These are phyloP conservation scores for Onchidella celtica DNA, from an alignment of 2,888 invertebrate genomes.

Conservation along the genomic window DNA sequence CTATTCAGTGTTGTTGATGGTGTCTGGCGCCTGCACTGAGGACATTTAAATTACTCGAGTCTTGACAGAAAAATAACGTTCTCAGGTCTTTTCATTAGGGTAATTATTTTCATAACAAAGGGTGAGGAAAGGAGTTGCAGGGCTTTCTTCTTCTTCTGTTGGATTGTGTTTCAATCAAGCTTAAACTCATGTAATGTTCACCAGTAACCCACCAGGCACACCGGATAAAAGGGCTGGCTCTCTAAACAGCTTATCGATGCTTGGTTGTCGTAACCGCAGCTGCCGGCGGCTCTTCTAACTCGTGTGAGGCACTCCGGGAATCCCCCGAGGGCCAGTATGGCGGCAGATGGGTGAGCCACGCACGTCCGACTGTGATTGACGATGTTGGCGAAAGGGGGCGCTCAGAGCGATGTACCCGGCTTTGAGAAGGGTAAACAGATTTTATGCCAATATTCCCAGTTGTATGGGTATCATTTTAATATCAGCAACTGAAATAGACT, in stretches of 20 bases:
- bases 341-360: conserved; percentile 44
- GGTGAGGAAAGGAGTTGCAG: no score
- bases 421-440: conserved; percentile 25
- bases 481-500: background rate
- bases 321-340: conserved; percentile 21
- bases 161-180: background rate
- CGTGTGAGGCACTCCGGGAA: conserved; percentile 30
- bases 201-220: no score
- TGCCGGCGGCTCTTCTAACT: conserved; percentile 27
- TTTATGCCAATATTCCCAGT: conserved; percentile 14
- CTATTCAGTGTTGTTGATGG: no score
- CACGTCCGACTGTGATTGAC: conserved; percentile 33
- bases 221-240: background rate
- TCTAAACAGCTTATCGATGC: conserved; percentile 15
- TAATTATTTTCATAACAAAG: no score
- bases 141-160: background rate
- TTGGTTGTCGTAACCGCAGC: conserved; percentile 43
- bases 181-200: background rate
- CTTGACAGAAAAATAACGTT: no score
- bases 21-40: no score
- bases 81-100: no score
- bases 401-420: conserved; percentile 5
- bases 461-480: background rate
- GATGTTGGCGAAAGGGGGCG: conserved; percentile 27
- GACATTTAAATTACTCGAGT: no score